Evolutionary conservation across 2,113 vertebrate genomes (phyloP).

Genomic region (Cephalopholis sonnerati): DNA sequence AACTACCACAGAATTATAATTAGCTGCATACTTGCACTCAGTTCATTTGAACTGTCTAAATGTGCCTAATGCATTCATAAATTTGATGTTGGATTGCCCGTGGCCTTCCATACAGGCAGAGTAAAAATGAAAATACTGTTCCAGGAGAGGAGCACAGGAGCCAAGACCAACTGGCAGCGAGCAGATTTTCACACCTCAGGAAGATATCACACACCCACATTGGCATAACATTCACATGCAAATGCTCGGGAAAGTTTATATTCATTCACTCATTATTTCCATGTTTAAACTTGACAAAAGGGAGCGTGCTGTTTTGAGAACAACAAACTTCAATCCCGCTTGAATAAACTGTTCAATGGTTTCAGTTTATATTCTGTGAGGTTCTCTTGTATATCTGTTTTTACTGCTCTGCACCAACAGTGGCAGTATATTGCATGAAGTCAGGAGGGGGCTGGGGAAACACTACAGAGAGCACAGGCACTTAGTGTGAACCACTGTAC

Average conservation of each 20-base stretch:
- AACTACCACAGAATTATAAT: slow-evolving; percentile 36
- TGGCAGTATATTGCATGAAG: slow-evolving; percentile 50
- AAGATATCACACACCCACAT: slow-evolving; percentile 64
- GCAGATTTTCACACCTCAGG: slow-evolving; percentile 77
- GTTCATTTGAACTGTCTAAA: slow-evolving; percentile 57
- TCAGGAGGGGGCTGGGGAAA: slow-evolving; percentile 39
- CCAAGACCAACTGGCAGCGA: slow-evolving; percentile 79
- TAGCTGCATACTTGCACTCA: slow-evolving; percentile 48
- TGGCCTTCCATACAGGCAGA: slow-evolving; percentile 45
- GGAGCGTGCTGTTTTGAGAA: slow-evolving; percentile 18
- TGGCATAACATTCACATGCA: slow-evolving; percentile 68
- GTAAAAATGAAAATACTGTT: slow-evolving; percentile 73
- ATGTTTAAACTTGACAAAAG: slow-evolving; percentile 22
- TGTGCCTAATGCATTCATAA: slow-evolving; percentile 68
- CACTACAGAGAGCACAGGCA: slow-evolving; percentile 69
- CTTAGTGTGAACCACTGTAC: slow-evolving; percentile 76
- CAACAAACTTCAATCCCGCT: slow-evolving; percentile 34
- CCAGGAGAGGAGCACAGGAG: slow-evolving; percentile 29
- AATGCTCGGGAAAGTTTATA: slow-evolving; percentile 56
- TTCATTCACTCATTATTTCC: slow-evolving; percentile 44
- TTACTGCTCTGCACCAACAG: slow-evolving; percentile 48
- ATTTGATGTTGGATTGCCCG: slow-evolving; percentile 57
- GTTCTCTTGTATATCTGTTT: slow-evolving; percentile 50
- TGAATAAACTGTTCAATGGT: slow-evolving; percentile 19
- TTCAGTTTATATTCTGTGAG: slow-evolving; percentile 24